Evolutionary conservation across 2,797 vertebrate genomes (phyloP).

Genomic region (Anguilla pacifica): DNA sequence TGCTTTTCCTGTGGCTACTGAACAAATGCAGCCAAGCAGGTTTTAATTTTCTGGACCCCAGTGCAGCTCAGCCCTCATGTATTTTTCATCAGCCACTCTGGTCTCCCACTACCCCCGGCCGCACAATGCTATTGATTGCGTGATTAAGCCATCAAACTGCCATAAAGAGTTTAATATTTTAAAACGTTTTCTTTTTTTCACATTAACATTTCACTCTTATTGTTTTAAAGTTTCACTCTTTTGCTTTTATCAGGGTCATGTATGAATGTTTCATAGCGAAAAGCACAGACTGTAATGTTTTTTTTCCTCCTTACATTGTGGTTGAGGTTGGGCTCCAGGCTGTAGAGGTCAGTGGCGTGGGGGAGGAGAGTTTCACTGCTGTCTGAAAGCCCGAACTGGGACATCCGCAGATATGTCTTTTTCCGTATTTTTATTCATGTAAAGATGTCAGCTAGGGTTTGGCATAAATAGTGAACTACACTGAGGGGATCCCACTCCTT

Average conservation of each 20-base stretch:
- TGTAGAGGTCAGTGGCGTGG: not conserved
- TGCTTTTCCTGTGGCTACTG: conserved; percentile 66
- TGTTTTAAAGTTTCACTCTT: conserved; percentile 53
- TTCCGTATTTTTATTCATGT: not conserved
- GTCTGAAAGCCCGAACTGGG: not conserved
- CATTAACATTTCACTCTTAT: conserved; percentile 44
- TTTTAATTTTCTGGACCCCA: conserved; percentile 76
- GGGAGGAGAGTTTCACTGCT: not conserved
- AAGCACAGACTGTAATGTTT: not conserved
- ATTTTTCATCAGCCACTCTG: conserved; percentile 79
- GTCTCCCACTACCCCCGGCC: conserved; percentile 53
- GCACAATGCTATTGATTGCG: conserved; percentile 78
- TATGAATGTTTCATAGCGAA: conserved; percentile 55
- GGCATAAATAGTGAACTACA: not conserved
- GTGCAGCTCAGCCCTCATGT: conserved; percentile 73
- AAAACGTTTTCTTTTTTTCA: conserved; percentile 58
- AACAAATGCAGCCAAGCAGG: conserved; percentile 74
- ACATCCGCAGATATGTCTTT: not conserved
- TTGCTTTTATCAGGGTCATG: conserved; percentile 24
- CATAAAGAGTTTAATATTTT: conserved; percentile 82
- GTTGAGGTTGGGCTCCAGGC: not conserved
- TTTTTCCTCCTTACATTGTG: not conserved
- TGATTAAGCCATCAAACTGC: conserved; percentile 85
- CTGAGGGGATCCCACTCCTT: not conserved
- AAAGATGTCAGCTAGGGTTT: not conserved